Evolutionary conservation across 2,888 invertebrate species (phyloP).

Genomic region (Hedychridium roseum): DNA sequence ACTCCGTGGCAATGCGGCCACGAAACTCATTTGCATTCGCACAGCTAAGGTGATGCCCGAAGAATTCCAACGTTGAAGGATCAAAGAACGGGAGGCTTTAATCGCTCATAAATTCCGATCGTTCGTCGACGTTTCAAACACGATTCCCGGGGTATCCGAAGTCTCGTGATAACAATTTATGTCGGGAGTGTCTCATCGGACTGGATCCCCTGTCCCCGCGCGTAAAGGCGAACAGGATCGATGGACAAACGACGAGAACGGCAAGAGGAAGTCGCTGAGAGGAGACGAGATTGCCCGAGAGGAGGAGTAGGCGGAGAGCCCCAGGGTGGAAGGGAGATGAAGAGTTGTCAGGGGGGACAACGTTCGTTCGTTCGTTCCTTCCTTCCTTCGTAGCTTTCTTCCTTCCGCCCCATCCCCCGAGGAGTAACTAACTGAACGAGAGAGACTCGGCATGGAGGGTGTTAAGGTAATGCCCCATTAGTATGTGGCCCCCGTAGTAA

Average conservation of each 20-base stretch:
- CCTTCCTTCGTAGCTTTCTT: conserved; percentile 26
- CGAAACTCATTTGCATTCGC: conserved; percentile 21
- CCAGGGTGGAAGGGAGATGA: background rate
- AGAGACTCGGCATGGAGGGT: conserved; percentile 55
- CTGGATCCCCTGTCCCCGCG: conserved; percentile 2
- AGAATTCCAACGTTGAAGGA: too few relatives aligned
- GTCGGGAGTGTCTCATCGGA: conserved; percentile 5
- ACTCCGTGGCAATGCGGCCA: conserved; percentile 16
- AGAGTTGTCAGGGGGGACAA: conserved; percentile 4
- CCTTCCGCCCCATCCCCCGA: conserved; percentile 42
- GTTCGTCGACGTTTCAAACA: conserved; percentile 21
- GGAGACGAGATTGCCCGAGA: too few relatives aligned
- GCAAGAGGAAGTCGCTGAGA: too few relatives aligned
- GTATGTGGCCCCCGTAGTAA: conserved; percentile 59
- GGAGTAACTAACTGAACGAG: conserved; percentile 63
- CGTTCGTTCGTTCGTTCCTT: conserved; percentile 24
- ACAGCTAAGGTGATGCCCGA: too few relatives aligned
- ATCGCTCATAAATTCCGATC: conserved; percentile 20
- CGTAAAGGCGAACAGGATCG: conserved; percentile 18
- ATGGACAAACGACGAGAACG: background rate
- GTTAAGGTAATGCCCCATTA: conserved; percentile 63
- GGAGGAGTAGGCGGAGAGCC: background rate
- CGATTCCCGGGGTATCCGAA: conserved; percentile 26
- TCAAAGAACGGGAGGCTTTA: too few relatives aligned
- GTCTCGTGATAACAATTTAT: conserved; percentile 37